Percentiles rank a stretch among this genome's conserved stretches.
phyloP scores from a whole-genome alignment of 1,140 invertebrate species.

The Apocrypta bakeri region DNA sequence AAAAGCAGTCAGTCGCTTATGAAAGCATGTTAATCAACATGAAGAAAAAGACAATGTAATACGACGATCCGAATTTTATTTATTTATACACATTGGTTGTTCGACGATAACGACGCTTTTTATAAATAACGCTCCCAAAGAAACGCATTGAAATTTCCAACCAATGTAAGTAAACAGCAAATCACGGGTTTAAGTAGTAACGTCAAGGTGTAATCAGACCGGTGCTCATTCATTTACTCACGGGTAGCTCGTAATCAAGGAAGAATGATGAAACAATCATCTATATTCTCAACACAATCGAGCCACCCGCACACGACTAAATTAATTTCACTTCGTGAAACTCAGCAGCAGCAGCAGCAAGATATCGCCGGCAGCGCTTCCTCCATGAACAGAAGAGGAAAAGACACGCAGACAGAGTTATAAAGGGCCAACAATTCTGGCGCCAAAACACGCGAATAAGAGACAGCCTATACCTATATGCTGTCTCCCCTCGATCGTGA shows the following conservation, averaged over 20 bases:
- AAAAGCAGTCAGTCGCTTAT: background rate
- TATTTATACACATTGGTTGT: no score
- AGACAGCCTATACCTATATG: background rate
- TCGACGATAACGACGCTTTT: no score
- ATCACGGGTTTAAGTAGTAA: background rate
- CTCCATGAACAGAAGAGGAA: background rate
- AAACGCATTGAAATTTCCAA: no score
- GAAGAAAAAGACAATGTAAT: constrained; percentile 3
- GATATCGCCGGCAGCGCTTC: background rate
- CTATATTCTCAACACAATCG: background rate
- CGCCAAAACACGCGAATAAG: constrained; percentile 1
- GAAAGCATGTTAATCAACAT: constrained; percentile 24
- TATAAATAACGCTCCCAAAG: no score
- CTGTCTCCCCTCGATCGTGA: background rate
- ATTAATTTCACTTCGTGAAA: background rate
- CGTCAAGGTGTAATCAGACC: background rate
- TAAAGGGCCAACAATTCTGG: background rate
- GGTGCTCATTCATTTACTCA: background rate
- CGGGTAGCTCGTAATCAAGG: background rate
- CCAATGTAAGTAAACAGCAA: no score
- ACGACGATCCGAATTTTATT: background rate
- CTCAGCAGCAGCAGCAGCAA: background rate
- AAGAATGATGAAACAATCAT: background rate
- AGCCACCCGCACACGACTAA: background rate
- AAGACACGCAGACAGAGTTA: background rate